Percentiles rank a stretch among this genome's conserved stretches.
Evolutionary conservation across 1,140 invertebrate genomes (phyloP).

Genomic region (Eciton burchellii): DNA sequence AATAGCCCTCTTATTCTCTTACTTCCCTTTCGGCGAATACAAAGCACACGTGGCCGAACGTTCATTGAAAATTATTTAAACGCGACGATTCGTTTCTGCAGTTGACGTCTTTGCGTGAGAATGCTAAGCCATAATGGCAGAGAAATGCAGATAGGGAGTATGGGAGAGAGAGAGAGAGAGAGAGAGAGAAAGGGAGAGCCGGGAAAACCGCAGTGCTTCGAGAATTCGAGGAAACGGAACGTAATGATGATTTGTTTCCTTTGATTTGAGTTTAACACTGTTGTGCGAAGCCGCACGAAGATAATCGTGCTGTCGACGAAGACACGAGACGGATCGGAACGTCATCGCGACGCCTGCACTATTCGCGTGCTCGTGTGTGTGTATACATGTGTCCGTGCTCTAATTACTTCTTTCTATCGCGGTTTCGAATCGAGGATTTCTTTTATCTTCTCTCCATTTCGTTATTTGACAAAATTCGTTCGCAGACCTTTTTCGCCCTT

Average conservation of each 20-base stretch:
- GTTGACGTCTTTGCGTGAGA: conserved; percentile 5
- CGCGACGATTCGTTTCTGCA: conserved; percentile 21
- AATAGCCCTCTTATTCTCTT: background rate
- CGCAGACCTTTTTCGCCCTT: no score
- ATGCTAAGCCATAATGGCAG: background rate
- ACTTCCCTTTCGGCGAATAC: background rate
- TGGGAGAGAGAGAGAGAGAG: conserved; percentile 9
- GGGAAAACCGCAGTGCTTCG: background rate
- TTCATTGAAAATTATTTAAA: conserved; percentile 45
- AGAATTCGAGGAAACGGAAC: conserved; percentile 12
- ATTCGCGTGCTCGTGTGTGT: background rate
- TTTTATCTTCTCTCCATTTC: no score
- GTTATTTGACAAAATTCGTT: no score
- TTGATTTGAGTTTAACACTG: conserved; percentile 9
- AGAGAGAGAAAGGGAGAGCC: background rate
- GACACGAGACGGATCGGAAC: background rate
- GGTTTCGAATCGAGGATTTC: no score
- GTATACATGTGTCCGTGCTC: no score
- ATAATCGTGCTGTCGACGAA: background rate
- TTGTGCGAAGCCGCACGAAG: background rate
- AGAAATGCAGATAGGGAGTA: conserved; percentile 4
- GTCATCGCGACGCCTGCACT: background rate
- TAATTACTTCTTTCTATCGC: no score
- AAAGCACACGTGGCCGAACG: background rate
- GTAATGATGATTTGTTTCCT: conserved; percentile 20